Evolutionary conservation across 2,888 invertebrate genomes (phyloP).

Genomic region (Pristionchus fissidentatus): DNA sequence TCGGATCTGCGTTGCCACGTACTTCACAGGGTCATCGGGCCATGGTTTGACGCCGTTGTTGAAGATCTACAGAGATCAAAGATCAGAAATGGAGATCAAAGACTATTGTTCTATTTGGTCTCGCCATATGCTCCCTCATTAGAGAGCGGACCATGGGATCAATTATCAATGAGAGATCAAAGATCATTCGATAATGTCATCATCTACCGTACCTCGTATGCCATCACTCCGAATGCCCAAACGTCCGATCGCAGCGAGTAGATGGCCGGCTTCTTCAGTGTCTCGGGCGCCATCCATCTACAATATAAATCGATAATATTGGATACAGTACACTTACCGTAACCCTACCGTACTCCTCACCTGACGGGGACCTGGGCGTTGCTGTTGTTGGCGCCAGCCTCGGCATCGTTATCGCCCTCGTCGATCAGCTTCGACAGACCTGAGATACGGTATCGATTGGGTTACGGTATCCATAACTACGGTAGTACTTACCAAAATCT

Average conservation of each 20-base stretch:
- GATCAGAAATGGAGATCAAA: background rate
- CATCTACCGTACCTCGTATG: constrained; percentile 34
- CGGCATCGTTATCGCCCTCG: background rate
- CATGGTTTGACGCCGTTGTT: constrained; percentile 56
- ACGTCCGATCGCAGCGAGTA: constrained; percentile 64
- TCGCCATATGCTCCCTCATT: no score
- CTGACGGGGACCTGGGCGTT: constrained; percentile 28
- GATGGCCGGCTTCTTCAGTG: constrained; percentile 54
- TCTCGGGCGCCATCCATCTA: constrained; percentile 69
- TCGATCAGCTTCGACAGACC: constrained; percentile 13
- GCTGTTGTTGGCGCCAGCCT: background rate
- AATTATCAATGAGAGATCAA: background rate
- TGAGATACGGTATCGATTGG: background rate
- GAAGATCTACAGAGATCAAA: constrained; percentile 53
- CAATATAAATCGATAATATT: background rate
- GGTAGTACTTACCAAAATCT: constrained; percentile 56
- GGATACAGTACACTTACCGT: constrained; percentile 2
- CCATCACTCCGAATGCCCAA: constrained; percentile 63
- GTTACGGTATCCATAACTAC: background rate
- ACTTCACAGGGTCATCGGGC: constrained; percentile 54
- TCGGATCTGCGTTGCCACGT: constrained; percentile 56
- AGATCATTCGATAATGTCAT: background rate
- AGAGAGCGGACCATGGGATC: no score
- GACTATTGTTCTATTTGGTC: background rate
- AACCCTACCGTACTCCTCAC: constrained; percentile 8